Evolutionary conservation across 2,888 invertebrate species (phyloP), one percentile per base, ranked within the genome.

Genomic region (Chromoteleia sp.): DNA sequence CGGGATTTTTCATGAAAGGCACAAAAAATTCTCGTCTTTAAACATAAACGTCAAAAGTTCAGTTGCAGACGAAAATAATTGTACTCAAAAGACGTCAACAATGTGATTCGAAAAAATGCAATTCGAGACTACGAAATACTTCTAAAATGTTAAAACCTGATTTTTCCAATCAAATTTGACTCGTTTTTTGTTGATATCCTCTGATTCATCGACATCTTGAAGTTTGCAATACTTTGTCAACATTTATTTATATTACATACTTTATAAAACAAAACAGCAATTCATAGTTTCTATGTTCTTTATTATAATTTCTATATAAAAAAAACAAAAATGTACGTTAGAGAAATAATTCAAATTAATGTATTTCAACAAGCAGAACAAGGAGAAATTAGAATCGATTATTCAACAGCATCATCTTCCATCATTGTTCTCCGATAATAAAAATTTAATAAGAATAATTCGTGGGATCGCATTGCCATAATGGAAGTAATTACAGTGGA

Each of bases 391-490:
- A 52, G 52, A 25, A 67, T 67, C 17, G 67, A 50, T 54, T 54
- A 67, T 58, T 58, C 30, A 70, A n/a, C 6, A 29, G 52, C 39
- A 48, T 14, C 15, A 8, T 39, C 17, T 10, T 14, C 17, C 14
- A 12, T 19, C 50, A 48, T 36, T 48, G 39, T 73, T 39, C 21
- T 1, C 36, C 17, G 21, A 41, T 61, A 61, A 73, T 52, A 73
- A 61, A 61, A 61, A 52, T 41, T 21, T 17, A 36, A 61, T 41
- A 36, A 45, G 43, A 63, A 61, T 56, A 45, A 74, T 74, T 61
- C 43, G 17, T 5, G 5, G 29, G 33, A 52, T 30, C 41, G 52
- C 14, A 43, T 52, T 52, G 29, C 21, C 30, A 54, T 65, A 63
- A 71, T 52, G 33, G 17, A 65, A 56, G 56, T 65, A 65, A 67